These are phyloP conservation scores for Melanchra persicariae DNA, from an alignment of 2,888 invertebrate species.

Conservation along the genomic window DNA sequence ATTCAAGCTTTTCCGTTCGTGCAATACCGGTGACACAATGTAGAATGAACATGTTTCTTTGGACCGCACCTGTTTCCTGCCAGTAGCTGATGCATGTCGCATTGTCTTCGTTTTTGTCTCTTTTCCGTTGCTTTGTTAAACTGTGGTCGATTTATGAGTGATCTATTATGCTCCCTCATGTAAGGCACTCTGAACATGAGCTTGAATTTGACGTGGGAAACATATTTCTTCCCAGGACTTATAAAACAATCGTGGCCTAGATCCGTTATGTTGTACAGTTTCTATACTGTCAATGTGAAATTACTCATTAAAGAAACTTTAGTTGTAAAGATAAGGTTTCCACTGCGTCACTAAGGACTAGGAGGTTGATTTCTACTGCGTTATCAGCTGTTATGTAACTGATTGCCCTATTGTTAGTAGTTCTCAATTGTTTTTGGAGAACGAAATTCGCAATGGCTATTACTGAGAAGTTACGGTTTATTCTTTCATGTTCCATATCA, in stretches of 20 bases:
- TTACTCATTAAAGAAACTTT: constrained; percentile 56
- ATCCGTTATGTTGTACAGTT: constrained; percentile 53
- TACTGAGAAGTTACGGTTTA: neutral
- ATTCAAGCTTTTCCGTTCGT: constrained; percentile 37
- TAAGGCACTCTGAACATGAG: constrained; percentile 55
- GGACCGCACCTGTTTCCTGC: constrained; percentile 79
- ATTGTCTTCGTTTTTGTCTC: constrained; percentile 80
- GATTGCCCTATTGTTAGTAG: constrained; percentile 19
- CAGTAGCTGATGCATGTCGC: constrained; percentile 73
- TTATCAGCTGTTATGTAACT: constrained; percentile 23
- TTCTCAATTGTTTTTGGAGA: constrained; percentile 5
- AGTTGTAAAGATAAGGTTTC: constrained; percentile 46
- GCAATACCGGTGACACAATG: constrained; percentile 56
- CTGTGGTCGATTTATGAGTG: constrained; percentile 54
- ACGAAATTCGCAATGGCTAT: neutral
- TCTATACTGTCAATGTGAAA: constrained; percentile 58
- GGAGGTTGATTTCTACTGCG: constrained; percentile 21
- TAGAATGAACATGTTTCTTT: constrained; percentile 64
- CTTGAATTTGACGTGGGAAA: constrained; percentile 63
- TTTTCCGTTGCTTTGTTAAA: constrained; percentile 76
- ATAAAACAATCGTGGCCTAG: constrained; percentile 54
- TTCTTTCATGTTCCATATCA: constrained; percentile 15
- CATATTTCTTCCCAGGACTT: constrained; percentile 52
- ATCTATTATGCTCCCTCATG: constrained; percentile 55
- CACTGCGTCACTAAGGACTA: constrained; percentile 17